Evolutionary conservation across 2,113 vertebrate genomes (phyloP), one percentile per base, ranked within the genome.

Genomic region (Cathartes aura): DNA sequence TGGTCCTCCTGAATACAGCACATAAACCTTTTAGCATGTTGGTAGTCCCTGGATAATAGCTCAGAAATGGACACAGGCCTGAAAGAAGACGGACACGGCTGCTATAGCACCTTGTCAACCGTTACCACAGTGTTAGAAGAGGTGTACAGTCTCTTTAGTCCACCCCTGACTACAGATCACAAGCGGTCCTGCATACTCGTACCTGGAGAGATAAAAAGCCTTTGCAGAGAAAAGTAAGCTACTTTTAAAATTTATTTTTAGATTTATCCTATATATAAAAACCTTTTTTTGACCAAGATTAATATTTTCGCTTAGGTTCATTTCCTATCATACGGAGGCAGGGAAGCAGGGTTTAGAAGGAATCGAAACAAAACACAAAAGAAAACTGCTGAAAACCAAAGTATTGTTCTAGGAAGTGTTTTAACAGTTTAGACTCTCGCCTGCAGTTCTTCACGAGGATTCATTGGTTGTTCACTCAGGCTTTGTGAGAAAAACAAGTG

Each of bases 401-500:
- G 32, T 14, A 15, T 1, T 24, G 2, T 4, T 40, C 21, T 18
- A 26, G 50, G 45, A 74, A 64, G 40, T 7, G 30, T 38, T 82
- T 63, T 7, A 24, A 55, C 7, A 42, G 14, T 6, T 87, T 4
- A 7, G 23, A 16, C 19, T 42, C 36, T 30, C 11, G 0, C 32
- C 8, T 55, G 30, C 24, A 4, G 38, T 8, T 62, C 34, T 26
- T 64, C 22, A 7, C 13, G 32, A 67, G 42, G 58, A 52, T 40
- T 52, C 24, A 18, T 3, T 60, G 21, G n/a, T 26, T 45, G 15
- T 32, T 88, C 32, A 36, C 8, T 60, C n/a, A 23, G 38, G 9
- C 5, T n/a, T 6, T 27, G 15, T 3, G 5, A 27, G 55, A 43
- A 80, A 34, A 82, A 24, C 1, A 1, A 15, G 2, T 12, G 5